A percentile compares a stretch with the other conserved stretches of the same genome.
phyloP scores from a whole-genome alignment of 1,140 invertebrate genomes.

The Bicyclus anynana region DNA sequence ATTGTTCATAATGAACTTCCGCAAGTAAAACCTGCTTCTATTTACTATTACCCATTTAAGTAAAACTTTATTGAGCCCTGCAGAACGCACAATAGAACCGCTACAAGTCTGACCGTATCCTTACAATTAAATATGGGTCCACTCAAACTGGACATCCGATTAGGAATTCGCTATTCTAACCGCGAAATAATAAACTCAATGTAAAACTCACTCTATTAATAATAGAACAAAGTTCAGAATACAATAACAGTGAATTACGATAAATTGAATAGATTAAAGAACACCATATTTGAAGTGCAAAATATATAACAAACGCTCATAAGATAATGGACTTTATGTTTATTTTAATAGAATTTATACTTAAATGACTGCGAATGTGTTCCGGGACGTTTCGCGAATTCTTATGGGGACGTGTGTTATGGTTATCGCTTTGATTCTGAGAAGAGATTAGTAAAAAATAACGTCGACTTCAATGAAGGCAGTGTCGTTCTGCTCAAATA shows the following conservation, averaged over 20 bases:
- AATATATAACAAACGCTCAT: background rate
- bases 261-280: constrained; percentile 27
- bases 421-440: background rate
- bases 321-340: background rate
- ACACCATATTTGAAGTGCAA: constrained; percentile 16
- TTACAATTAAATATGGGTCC: constrained; percentile 13
- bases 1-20: too few species aligned
- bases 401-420: background rate
- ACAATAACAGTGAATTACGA: background rate
- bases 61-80: too few species aligned
- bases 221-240: constrained; percentile 12
- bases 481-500: too few species aligned
- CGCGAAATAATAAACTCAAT: background rate
- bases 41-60: background rate
- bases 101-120: background rate
- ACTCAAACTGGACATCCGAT: constrained; percentile 21
- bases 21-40: too few species aligned
- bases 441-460: background rate
- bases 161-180: constrained; percentile 17
- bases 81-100: background rate
- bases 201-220: background rate
- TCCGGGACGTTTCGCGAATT: constrained; percentile 9
- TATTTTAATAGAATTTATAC: background rate
- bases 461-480: too few species aligned
- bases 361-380: background rate